phyloP scores from a whole-genome alignment of 2,888 invertebrate genomes.

The Tillus elongatus region DNA sequence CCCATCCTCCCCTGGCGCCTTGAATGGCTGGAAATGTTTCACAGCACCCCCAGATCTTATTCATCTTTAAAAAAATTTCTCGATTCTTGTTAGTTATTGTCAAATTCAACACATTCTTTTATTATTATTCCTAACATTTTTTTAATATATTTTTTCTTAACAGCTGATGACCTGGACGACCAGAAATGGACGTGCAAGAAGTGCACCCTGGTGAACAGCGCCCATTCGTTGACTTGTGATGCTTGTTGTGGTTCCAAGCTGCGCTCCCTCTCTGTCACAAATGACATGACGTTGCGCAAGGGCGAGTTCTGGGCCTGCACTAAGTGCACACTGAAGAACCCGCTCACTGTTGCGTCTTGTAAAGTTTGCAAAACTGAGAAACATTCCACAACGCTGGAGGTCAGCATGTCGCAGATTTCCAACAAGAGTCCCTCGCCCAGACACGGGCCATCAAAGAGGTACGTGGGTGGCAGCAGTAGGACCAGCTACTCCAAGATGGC shows the following conservation, averaged over 20 bases:
- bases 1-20: too few species aligned
- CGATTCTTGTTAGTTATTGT: too few species aligned
- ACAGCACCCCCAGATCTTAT: too few species aligned
- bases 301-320: constrained; percentile 73
- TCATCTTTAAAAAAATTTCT: too few species aligned
- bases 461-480: too few species aligned
- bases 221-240: constrained; percentile 62
- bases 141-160: too few species aligned
- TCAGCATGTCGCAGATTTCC: constrained; percentile 37
- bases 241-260: constrained; percentile 82
- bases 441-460: constrained; percentile 34
- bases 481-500: too few species aligned
- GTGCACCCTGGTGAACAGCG: constrained; percentile 77
- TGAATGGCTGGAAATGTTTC: too few species aligned
- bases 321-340: constrained; percentile 75
- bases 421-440: constrained; percentile 48
- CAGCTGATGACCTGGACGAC: constrained; percentile 32
- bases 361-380: constrained; percentile 65
- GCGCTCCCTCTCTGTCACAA: constrained; percentile 53
- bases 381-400: too few species aligned
- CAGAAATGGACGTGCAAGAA: constrained; percentile 76
- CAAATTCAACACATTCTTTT: too few species aligned
- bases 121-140: too few species aligned
- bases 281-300: constrained; percentile 60
- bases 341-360: constrained; percentile 56